Conservation (phyloP, 2,888 invertebrate species). For the Erpobdella octoculata region DNA sequence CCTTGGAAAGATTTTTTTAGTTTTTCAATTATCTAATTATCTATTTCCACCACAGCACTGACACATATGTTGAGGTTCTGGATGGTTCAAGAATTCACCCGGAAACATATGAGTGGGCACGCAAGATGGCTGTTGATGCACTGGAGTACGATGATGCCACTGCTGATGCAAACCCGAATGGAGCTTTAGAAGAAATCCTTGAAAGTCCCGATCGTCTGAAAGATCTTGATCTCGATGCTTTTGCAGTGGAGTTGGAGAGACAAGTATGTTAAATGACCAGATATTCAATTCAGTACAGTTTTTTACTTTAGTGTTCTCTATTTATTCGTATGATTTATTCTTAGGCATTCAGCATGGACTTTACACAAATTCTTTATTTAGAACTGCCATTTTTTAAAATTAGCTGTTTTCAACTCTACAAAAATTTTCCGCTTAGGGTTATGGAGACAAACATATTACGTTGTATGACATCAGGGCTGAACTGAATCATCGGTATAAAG, state of each 20-base stretch:
- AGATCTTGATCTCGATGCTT: constrained; percentile 93
- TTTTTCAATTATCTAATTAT: background rate
- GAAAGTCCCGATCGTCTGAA: constrained; percentile 86
- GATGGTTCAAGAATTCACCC: constrained; percentile 97
- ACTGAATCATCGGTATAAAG: constrained; percentile 84
- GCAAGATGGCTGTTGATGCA: constrained; percentile 99
- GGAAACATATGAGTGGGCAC: constrained; percentile 98
- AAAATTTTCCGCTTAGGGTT: constrained; percentile 56
- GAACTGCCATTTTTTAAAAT: background rate
- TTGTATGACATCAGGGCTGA: constrained; percentile 93
- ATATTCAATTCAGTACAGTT: too few species aligned
- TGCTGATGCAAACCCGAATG: constrained; percentile 84
- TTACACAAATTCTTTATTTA: background rate
- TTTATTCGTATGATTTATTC: background rate
- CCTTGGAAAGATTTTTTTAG: too few species aligned
- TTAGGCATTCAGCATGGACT: background rate
- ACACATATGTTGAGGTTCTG: constrained; percentile 55
- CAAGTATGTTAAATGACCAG: constrained; percentile 58
- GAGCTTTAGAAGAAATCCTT: constrained; percentile 90
- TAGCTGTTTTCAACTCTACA: background rate
- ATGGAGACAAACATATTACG: constrained; percentile 66
- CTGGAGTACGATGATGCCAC: constrained; percentile 82
- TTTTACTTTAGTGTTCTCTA: too few species aligned
- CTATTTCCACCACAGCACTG: constrained; percentile 4
- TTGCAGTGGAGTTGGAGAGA: constrained; percentile 89